phyloP scores from a whole-genome alignment of 2,888 invertebrate species.

The Slavum lentiscoides region DNA sequence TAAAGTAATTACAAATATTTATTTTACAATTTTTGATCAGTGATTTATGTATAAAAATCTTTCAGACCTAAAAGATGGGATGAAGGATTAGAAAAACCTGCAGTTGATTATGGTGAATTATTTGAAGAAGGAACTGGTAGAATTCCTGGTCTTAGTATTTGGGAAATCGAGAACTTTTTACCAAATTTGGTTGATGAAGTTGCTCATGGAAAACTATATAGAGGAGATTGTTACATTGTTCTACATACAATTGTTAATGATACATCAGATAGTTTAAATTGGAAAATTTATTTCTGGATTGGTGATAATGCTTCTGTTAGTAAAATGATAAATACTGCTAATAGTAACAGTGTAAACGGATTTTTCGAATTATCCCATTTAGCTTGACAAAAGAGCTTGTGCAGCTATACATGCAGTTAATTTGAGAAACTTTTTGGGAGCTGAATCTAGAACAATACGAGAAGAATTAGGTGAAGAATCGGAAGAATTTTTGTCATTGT shows the following conservation, averaged over 20 bases:
- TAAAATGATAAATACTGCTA: slow-evolving; percentile 53
- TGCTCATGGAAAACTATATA: slow-evolving; percentile 81
- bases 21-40: background rate
- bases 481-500: slow-evolving; percentile 90
- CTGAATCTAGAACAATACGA: slow-evolving; percentile 87
- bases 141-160: slow-evolving; percentile 86
- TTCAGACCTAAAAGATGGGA: slow-evolving; percentile 92
- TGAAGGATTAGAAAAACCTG: slow-evolving; percentile 90
- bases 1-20: slow-evolving; percentile 66
- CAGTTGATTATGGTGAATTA: slow-evolving; percentile 94
- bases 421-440: slow-evolving; percentile 91
- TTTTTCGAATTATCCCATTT: slow-evolving; percentile 55
- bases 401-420: slow-evolving; percentile 99
- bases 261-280: slow-evolving; percentile 71
- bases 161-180: slow-evolving; percentile 99
- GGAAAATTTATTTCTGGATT: slow-evolving; percentile 99
- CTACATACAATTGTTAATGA: slow-evolving; percentile 85
- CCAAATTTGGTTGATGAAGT: slow-evolving; percentile 92
- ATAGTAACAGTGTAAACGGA: background rate
- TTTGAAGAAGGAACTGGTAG: slow-evolving; percentile 95
- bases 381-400: slow-evolving; percentile 93
- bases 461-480: slow-evolving; percentile 98
- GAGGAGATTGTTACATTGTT: slow-evolving; percentile 98
- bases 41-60: slow-evolving; percentile 30
- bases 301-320: slow-evolving; percentile 89